These are phyloP conservation scores for Channa maculata DNA, from an alignment of 2,113 vertebrate species.

Conservation along the genomic window DNA sequence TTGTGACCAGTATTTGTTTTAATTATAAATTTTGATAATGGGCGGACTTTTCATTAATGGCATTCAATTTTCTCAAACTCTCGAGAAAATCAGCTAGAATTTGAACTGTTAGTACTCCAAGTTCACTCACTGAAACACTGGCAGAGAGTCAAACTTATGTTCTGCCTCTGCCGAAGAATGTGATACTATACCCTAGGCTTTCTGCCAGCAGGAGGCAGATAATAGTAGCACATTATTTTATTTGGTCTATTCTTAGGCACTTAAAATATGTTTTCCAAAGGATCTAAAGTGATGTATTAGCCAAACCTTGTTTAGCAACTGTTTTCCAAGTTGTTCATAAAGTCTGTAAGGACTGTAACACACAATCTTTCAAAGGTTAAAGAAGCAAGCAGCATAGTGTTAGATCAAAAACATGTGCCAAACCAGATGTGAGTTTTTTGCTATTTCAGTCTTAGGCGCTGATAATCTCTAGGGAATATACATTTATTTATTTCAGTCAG, in stretches of 20 bases:
- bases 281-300: background rate
- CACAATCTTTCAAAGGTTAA: background rate
- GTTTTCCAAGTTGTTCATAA: conserved; percentile 9
- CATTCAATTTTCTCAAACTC: conserved; percentile 2
- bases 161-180: conserved; percentile 12
- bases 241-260: conserved; percentile 14
- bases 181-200: conserved; percentile 17
- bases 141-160: background rate
- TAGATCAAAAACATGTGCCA: conserved; percentile 38
- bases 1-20: conserved; percentile 1
- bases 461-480: conserved; percentile 13
- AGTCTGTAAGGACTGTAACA: background rate
- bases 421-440: conserved; percentile 27
- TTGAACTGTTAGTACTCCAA: background rate
- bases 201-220: background rate
- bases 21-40: background rate
- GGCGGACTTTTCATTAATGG: background rate
- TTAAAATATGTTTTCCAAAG: background rate
- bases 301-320: conserved; percentile 12
- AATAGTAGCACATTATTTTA: background rate
- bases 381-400: background rate
- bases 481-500: conserved; percentile 21
- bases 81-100: no score
- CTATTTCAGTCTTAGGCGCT: background rate
- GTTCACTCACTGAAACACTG: background rate